A percentile compares a stretch with the other conserved stretches of the same genome.
Evolutionary conservation across 2,888 invertebrate species (phyloP).

Genomic region (Tachina fera): DNA sequence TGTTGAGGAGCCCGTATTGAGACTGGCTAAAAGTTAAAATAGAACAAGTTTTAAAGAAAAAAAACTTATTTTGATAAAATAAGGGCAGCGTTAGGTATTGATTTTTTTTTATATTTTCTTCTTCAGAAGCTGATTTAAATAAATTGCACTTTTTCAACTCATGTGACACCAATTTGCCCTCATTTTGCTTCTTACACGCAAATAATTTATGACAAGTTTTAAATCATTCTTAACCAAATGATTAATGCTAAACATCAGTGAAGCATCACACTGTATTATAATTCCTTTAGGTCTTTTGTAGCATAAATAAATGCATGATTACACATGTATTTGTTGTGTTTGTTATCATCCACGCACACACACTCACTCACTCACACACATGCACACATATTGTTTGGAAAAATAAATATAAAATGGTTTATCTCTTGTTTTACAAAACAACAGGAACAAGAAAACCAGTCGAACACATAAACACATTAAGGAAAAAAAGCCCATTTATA

Average conservation of each 20-base stretch:
- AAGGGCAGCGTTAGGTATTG: background rate
- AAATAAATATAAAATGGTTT: slow-evolving; percentile 39
- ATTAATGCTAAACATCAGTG: slow-evolving; percentile 60
- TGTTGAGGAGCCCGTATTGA: too few relatives aligned
- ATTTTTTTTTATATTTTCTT: background rate
- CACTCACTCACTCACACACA: background rate
- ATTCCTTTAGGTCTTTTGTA: slow-evolving; percentile 34
- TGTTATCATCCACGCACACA: slow-evolving; percentile 14
- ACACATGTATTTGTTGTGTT: slow-evolving; percentile 1
- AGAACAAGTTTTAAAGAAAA: background rate
- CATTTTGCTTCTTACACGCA: slow-evolving; percentile 1
- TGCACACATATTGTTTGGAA: background rate
- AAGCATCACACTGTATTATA: slow-evolving; percentile 52
- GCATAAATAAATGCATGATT: slow-evolving; percentile 52
- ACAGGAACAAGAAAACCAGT: slow-evolving; percentile 3
- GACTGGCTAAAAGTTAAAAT: background rate
- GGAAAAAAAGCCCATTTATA: slow-evolving; percentile 34
- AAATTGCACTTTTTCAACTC: background rate
- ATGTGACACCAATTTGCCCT: slow-evolving; percentile 35
- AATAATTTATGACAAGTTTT: slow-evolving; percentile 31
- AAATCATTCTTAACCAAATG: slow-evolving; percentile 50
- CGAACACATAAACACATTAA: slow-evolving; percentile 1
- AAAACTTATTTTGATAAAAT: background rate
- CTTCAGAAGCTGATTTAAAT: background rate
- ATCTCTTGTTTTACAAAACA: slow-evolving; percentile 39